phyloP scores from a whole-genome alignment of 2,113 vertebrate genomes.

The Platysteira castanea region DNA sequence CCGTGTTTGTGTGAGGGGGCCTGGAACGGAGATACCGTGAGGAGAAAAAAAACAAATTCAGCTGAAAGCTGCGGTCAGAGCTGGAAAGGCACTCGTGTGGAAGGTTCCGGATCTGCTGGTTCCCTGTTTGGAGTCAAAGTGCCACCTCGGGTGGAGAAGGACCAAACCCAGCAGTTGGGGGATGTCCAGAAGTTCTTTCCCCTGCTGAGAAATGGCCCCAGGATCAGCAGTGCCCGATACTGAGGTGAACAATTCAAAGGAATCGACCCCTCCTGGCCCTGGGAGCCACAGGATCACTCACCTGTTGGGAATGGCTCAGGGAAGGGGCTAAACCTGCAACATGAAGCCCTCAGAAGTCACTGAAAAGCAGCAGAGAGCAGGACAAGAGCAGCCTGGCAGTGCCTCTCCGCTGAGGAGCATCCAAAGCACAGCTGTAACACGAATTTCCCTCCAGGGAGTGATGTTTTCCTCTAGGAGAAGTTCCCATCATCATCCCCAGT shows the following conservation, averaged over 20 bases:
- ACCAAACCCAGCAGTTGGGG: neutral
- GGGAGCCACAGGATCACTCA: neutral
- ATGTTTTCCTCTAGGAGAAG: neutral
- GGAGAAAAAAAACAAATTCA: neutral
- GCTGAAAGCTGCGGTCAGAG: neutral
- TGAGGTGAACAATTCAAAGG: neutral
- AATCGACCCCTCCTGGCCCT: neutral
- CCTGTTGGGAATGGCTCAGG: neutral
- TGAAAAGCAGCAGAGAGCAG: neutral
- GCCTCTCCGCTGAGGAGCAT: neutral
- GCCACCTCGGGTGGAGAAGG: neutral
- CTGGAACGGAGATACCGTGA: neutral
- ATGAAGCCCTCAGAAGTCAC: neutral
- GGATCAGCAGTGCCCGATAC: neutral
- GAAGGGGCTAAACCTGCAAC: neutral
- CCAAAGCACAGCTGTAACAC: neutral
- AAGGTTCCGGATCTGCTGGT: neutral
- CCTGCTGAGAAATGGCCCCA: neutral
- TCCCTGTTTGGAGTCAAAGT: neutral
- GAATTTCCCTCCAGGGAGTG: neutral
- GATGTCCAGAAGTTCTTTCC: neutral
- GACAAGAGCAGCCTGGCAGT: neutral
- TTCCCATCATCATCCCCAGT: fast-evolving
- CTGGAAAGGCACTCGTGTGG: neutral
- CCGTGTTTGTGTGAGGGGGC: constrained; percentile 35